Evolutionary conservation across 1,140 invertebrate species (phyloP).

Genomic region (Brachionus asplanchnoidis): DNA sequence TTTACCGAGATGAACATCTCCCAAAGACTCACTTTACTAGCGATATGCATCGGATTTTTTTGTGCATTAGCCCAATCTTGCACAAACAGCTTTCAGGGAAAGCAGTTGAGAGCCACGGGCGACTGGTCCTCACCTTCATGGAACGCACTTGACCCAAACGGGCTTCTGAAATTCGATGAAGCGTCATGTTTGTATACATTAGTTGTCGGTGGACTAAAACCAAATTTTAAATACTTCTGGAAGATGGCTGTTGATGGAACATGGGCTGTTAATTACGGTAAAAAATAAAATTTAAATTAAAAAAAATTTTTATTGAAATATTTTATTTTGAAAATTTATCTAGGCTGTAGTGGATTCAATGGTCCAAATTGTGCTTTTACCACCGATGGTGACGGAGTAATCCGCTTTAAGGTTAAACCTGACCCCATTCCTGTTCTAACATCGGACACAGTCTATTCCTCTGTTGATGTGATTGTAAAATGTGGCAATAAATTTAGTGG

Average conservation of each 20-base stretch:
- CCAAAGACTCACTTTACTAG: neutral
- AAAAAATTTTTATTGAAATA: too few relatives aligned
- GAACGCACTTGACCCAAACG: neutral
- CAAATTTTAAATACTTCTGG: slow-evolving; percentile 1
- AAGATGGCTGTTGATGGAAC: slow-evolving; percentile 17
- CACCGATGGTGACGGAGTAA: neutral
- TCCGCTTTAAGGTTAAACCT: slow-evolving; percentile 16
- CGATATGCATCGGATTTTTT: neutral
- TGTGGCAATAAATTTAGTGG: slow-evolving; percentile 18
- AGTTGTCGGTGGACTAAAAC: neutral
- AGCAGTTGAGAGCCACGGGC: neutral
- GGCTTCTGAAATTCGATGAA: slow-evolving; percentile 18
- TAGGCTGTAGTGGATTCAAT: slow-evolving; percentile 35
- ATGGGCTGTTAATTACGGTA: slow-evolving; percentile 28
- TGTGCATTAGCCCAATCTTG: neutral
- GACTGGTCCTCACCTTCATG: slow-evolving; percentile 27
- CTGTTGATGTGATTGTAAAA: neutral
- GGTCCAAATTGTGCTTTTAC: slow-evolving; percentile 34
- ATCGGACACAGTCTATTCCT: neutral
- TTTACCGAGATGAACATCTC: neutral
- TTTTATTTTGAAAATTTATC: neutral
- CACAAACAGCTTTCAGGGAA: neutral
- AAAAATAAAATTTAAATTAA: neutral
- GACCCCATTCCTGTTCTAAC: neutral
- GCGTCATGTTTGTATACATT: neutral